Base-by-base conservation (phyloP, 2,888 invertebrate species). In the Oxystoma pomonae region DNA sequence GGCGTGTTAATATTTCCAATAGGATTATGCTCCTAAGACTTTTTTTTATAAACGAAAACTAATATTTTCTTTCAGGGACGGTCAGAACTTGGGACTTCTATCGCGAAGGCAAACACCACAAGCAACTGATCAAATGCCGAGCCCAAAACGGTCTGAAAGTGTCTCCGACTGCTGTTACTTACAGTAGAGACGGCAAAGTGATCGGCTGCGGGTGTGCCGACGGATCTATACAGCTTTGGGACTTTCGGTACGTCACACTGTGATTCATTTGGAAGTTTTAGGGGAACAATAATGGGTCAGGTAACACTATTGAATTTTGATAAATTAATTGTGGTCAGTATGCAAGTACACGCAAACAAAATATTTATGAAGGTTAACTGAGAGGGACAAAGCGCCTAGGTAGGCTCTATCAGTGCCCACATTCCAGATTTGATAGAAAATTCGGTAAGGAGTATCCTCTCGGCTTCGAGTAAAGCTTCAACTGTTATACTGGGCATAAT, bases 191-290 rank as follows among this genome's bases (percentile, higher is more conserved):
- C 53, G 77, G 96, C 0, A 89, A 90, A 61, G 86, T 93, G 0
- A 90, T 98, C 2, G 93, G 93, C 0, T 93, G 94, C 63, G 98
- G 92, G 0, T 98, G 98, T 76, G 86, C 86, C 55, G 99, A 99
- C 80, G 99, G 99, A 0, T 95, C 94, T 0, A 86, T 98, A 60
- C 98, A 98, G 79, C 89, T 98, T 82, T 99, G 99, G 98, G 98
- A 99, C 76, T 91, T 94, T 59, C 62, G 67, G 65, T 64, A 65
- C 20, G 16, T 53, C n/a, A 18, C 21, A 35, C 49, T 35, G n/a
- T 57, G 21, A 60, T 19, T 7, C 16, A 35, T 21, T 61, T 18
- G n/a, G n/a, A n/a, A 20, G 2, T 16, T 50, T 63, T 63, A 55
- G 12, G 9, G 17, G 16, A 55, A 16, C 12, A 49, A 49, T 49